Evolutionary conservation across 2,113 vertebrate genomes (phyloP).

Genomic region (Hyla sarda): DNA sequence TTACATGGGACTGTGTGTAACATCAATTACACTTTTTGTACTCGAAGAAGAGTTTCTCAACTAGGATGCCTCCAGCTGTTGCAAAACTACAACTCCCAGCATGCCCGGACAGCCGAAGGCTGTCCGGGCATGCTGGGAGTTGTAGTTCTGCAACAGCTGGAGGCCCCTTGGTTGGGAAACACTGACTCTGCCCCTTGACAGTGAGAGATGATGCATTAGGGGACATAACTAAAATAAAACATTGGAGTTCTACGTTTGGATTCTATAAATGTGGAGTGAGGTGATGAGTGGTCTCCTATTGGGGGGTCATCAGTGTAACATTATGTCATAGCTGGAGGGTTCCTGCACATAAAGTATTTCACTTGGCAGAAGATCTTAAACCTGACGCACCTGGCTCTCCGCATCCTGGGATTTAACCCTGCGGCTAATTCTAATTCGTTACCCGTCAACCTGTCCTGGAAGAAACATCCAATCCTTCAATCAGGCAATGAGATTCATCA

Average conservation of each 20-base stretch:
- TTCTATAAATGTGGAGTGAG: background rate
- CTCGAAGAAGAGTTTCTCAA: no score
- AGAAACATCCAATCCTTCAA: background rate
- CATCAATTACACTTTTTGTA: background rate
- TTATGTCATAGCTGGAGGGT: constrained; percentile 9
- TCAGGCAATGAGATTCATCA: background rate
- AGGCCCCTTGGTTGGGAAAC: no score
- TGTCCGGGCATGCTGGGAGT: no score
- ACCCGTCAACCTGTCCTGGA: background rate
- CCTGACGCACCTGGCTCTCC: background rate
- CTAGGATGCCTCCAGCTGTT: no score
- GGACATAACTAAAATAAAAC: background rate
- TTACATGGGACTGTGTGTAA: background rate
- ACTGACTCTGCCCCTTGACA: background rate
- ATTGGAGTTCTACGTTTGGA: background rate
- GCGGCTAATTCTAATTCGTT: background rate
- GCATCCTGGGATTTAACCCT: background rate
- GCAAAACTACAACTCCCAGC: no score
- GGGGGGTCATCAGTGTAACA: background rate
- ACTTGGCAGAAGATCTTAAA: background rate
- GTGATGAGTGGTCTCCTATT: background rate
- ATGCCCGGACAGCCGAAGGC: no score
- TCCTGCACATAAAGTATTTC: background rate
- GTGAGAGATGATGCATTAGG: background rate
- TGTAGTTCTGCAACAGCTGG: no score